Evolutionary conservation across 1,140 invertebrate species (phyloP), one percentile per base, ranked within the genome.

Genomic region (Latrodectus geometricus): DNA sequence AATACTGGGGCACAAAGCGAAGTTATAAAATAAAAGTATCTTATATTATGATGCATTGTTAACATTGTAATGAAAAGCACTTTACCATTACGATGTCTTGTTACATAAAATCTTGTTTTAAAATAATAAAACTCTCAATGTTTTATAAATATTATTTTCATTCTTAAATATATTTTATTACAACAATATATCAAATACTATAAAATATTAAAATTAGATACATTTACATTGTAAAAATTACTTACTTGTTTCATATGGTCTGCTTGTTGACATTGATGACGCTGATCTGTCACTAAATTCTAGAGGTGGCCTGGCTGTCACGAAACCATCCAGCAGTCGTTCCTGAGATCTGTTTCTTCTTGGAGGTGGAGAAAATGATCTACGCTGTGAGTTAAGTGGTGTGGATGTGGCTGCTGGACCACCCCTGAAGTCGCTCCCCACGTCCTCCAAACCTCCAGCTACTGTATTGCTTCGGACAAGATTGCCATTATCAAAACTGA

Each of bases 401-500:
- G 88, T 88, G n/a, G 88, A 88, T 21, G 88, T 90, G 66, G 88
- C 81, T 61, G 76, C 82, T 14, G 88, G 87, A 74, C 88, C 79
- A 76, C 73, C 61, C 68, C 75, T 61, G 69, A 73, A 82, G 69
- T 72, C 83, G 48, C 75, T 84, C 20, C 88, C 88, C 35, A 88
- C 88, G 35, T 88, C 88, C 80, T 86, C 88, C n/a, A 88, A 54
- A n/a, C 88, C 88, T 52, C 83, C 88, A 12, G 74, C 88, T 15
- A 89, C 85, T 20, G 89, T 89, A 52, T 89, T 89, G 66, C 83
- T 88, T 72, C 89, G 77, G 35, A 89, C 88, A 65, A 89, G 85
- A 20, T 89, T 90, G 0, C 89, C 89, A 14, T 89, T 89, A 84
- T 96, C 96, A 90, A 98, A 98, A 89, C 96, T 97, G 52, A 98